phyloP scores from a whole-genome alignment of 2,888 invertebrate species.

The Sinotaia quadrata region DNA sequence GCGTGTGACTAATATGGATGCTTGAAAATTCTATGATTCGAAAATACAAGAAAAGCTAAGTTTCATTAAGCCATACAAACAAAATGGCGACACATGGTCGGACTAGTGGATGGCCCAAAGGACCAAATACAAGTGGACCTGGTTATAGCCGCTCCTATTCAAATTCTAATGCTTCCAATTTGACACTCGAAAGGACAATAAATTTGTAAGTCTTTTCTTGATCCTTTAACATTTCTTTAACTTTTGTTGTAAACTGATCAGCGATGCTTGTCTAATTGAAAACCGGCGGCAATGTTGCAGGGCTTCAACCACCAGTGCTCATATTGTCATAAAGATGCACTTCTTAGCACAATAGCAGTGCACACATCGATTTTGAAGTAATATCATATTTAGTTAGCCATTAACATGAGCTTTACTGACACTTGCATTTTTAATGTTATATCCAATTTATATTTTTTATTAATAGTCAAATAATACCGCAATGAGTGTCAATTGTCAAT shows the following conservation, averaged over 20 bases:
- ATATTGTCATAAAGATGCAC: too few species aligned
- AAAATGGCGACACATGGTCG: conserved; percentile 37
- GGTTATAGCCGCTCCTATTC: conserved; percentile 15
- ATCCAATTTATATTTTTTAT: too few species aligned
- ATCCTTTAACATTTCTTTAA: not conserved
- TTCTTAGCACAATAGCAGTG: too few species aligned
- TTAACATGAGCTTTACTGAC: too few species aligned
- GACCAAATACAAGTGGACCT: conserved; percentile 29
- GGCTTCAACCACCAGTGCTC: too few species aligned
- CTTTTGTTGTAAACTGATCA: not conserved
- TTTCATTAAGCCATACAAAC: conserved; percentile 4
- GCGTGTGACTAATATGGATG: too few species aligned
- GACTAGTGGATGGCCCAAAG: conserved; percentile 30
- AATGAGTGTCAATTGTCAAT: too few species aligned
- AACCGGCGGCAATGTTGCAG: too few species aligned
- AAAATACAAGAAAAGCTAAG: not conserved
- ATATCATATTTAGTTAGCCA: too few species aligned
- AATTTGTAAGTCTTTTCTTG: conserved; percentile 44
- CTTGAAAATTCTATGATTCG: conserved; percentile 1
- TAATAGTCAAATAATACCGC: too few species aligned
- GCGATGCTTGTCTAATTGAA: not conserved
- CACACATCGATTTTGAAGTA: too few species aligned
- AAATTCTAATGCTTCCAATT: conserved; percentile 16
- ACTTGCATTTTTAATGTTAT: too few species aligned
- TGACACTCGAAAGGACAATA: conserved; percentile 51